phyloP scores from a whole-genome alignment of 2,888 invertebrate genomes.

The Machimus atricapillus region DNA sequence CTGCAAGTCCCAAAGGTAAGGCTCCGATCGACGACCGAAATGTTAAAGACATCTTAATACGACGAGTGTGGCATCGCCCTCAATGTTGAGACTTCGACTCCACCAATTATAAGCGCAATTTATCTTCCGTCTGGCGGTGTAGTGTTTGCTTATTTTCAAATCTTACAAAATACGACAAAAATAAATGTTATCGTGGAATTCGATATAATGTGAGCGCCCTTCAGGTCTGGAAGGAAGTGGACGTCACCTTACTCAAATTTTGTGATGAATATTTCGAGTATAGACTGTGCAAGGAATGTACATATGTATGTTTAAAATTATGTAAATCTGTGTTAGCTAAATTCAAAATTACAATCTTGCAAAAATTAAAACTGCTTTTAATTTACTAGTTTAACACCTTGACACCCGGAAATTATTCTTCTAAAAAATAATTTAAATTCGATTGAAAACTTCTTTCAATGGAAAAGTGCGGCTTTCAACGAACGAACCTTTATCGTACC shows the following conservation, averaged over 20 bases:
- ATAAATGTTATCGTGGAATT: not conserved
- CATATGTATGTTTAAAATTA: not conserved
- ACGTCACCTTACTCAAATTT: not conserved
- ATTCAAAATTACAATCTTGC: not conserved
- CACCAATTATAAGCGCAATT: not conserved
- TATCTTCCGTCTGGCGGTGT: not conserved
- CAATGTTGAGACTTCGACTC: not conserved
- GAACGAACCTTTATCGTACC: too few species aligned
- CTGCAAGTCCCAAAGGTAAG: conserved; percentile 18
- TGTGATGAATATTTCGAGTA: not conserved
- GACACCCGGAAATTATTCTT: too few species aligned
- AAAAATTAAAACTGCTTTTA: not conserved
- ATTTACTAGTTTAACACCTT: too few species aligned
- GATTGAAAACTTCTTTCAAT: too few species aligned
- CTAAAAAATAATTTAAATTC: too few species aligned
- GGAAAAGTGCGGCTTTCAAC: too few species aligned
- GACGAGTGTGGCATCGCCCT: not conserved
- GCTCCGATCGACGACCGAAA: not conserved
- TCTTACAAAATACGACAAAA: not conserved
- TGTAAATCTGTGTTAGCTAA: too few species aligned
- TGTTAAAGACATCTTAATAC: not conserved
- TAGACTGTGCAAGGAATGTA: not conserved
- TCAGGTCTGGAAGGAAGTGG: not conserved
- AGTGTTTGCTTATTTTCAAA: conserved; percentile 2
- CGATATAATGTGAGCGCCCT: not conserved